Evolutionary conservation across 2,797 vertebrate species (phyloP).

Genomic region (Sparus aurata): DNA sequence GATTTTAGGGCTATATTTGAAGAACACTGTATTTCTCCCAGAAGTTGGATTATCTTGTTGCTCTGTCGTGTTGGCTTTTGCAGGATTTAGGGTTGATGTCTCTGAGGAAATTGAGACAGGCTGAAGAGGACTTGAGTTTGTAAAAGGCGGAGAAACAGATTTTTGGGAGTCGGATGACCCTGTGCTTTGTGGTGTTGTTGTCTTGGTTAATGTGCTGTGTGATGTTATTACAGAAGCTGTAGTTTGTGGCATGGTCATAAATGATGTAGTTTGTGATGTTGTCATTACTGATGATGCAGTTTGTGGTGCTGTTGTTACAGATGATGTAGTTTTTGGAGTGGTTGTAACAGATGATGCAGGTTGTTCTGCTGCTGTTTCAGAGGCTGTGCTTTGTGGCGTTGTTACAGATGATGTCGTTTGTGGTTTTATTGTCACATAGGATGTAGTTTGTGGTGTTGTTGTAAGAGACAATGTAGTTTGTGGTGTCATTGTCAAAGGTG

Average conservation of each 20-base stretch:
- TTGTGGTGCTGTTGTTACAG: not conserved
- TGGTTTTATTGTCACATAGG: not conserved
- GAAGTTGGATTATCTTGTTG: not conserved
- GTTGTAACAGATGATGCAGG: not conserved
- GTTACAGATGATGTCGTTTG: not conserved
- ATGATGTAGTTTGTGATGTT: too few species aligned
- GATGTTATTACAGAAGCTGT: not conserved
- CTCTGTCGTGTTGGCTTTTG: conserved; percentile 3
- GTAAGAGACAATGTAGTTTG: too few species aligned
- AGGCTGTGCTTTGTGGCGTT: not conserved
- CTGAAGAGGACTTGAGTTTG: not conserved
- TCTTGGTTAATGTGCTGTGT: not conserved
- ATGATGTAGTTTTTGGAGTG: not conserved
- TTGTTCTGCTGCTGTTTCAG: not conserved
- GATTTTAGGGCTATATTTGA: conserved; percentile 23
- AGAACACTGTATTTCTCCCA: conserved; percentile 19
- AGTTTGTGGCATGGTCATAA: not conserved
- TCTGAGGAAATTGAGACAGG: not conserved
- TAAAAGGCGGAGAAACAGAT: not conserved
- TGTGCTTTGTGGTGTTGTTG: not conserved
- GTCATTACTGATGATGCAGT: too few species aligned
- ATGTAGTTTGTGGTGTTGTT: too few species aligned
- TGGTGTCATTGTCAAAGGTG: too few species aligned
- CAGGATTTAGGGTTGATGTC: not conserved
- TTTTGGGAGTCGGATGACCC: not conserved